phyloP scores from a whole-genome alignment of 2,888 invertebrate genomes.

The Oxytorus armatus region DNA sequence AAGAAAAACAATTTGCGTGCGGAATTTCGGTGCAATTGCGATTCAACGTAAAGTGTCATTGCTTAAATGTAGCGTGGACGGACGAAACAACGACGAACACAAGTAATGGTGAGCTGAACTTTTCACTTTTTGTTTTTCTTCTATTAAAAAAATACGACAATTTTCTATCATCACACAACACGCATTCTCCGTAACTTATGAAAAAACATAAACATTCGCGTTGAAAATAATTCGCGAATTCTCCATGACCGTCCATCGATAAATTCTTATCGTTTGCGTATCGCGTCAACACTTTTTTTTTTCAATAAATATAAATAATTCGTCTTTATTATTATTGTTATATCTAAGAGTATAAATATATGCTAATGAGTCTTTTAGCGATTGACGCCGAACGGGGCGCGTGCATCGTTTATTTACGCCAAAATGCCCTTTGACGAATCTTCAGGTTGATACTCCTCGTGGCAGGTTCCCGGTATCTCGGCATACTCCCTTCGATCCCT shows the following conservation, averaged over 20 bases:
- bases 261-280: slow-evolving; percentile 8
- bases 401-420: slow-evolving; percentile 45
- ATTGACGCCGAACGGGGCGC: slow-evolving; percentile 1
- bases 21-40: slow-evolving; percentile 1
- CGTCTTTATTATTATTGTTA: slow-evolving; percentile 40
- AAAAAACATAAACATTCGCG: not conserved
- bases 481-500: slow-evolving; percentile 80
- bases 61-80: too few species aligned
- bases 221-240: not conserved
- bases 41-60: not conserved
- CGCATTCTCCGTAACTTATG: too few species aligned
- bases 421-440: slow-evolving; percentile 68
- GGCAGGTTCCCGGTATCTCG: slow-evolving; percentile 78
- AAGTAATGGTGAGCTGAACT: slow-evolving; percentile 10
- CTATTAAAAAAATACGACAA: not conserved
- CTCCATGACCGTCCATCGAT: not conserved
- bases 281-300: slow-evolving; percentile 21
- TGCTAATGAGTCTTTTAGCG: slow-evolving; percentile 55
- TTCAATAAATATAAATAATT: slow-evolving; percentile 64
- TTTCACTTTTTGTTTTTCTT: slow-evolving; percentile 10
- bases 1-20: slow-evolving; percentile 1
- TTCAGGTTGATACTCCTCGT: slow-evolving; percentile 72
- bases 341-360: slow-evolving; percentile 38
- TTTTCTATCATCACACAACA: not conserved
- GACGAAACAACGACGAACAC: not conserved